Conservation (phyloP, 2,113 vertebrate genomes). For the Antechinus stuartii region DNA sequence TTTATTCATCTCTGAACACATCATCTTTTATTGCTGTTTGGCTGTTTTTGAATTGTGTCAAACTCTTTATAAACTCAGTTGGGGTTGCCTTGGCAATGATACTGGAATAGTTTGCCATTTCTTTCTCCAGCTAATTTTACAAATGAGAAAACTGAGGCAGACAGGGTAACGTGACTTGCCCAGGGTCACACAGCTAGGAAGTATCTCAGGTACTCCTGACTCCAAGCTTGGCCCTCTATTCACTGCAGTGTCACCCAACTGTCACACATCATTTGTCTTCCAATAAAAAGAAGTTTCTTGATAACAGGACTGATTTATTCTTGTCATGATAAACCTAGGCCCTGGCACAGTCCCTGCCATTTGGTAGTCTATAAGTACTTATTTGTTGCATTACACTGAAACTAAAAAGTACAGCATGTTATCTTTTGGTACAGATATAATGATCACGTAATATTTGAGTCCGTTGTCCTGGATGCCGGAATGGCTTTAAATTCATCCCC, state of each 20-base stretch:
- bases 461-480: slow-evolving; percentile 6
- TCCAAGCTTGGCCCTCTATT: background rate
- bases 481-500: background rate
- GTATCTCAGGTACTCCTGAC: background rate
- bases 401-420: background rate
- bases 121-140: no score
- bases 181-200: background rate
- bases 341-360: background rate
- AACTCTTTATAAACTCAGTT: no score
- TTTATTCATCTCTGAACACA: background rate
- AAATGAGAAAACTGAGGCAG: no score
- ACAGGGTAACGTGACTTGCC: background rate
- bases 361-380: background rate
- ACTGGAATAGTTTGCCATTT: no score
- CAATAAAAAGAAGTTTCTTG: background rate
- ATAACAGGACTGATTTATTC: background rate
- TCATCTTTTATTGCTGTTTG: no score
- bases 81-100: no score
- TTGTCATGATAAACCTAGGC: background rate
- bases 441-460: background rate
- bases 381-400: background rate
- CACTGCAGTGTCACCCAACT: background rate
- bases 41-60: no score
- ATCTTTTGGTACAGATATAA: background rate
- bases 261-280: background rate